Evolutionary conservation across 2,113 vertebrate genomes (phyloP), one percentile per base, ranked within the genome.

Genomic region (Sapajus apella): DNA sequence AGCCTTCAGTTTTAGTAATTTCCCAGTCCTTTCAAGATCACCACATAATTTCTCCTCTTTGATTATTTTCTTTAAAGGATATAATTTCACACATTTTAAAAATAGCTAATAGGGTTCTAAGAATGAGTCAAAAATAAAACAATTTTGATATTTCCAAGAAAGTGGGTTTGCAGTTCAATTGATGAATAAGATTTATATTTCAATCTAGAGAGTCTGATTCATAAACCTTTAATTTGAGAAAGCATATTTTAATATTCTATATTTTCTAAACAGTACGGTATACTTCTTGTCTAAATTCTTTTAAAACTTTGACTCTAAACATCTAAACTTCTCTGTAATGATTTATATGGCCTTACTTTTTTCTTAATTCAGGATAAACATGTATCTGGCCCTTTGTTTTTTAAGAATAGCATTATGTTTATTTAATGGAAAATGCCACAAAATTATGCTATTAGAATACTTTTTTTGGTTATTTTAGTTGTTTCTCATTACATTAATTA

Each of bases 71-170:
- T 95, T 90, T 40, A 87, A 92, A 92, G 72, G 30, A 87, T 43
- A 4, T 64, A 55, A 80, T 86, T 90, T 79, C 27, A 27, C 32
- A 91, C 87, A 5, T 16, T 25, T 87, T 96, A 2, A 47, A 47
- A 6, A 92, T 91, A 87, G 43, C 37, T 89, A 94, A 21, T 72
- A 47, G 52, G 80, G 27, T 92, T 80, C 25, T 93, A 83, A 80
- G 61, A 79, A 88, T 45, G 40, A 85, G 4, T 84, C 40, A 91
- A 68, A 1, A 88, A 80, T 91, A 95, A 93, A 96, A 56, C 23
- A 87, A 43, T 61, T 97, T 81, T 64, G 55, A 85, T 76, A 80
- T 88, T 66, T 61, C 56, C 27, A 93, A 91, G 70, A 84, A 96
- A 92, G 30, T 92, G n/a, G 6, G 25, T 93, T 94, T 47, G 83